phyloP scores from a whole-genome alignment of 1,140 invertebrate species.

The Trichonephila clavata region DNA sequence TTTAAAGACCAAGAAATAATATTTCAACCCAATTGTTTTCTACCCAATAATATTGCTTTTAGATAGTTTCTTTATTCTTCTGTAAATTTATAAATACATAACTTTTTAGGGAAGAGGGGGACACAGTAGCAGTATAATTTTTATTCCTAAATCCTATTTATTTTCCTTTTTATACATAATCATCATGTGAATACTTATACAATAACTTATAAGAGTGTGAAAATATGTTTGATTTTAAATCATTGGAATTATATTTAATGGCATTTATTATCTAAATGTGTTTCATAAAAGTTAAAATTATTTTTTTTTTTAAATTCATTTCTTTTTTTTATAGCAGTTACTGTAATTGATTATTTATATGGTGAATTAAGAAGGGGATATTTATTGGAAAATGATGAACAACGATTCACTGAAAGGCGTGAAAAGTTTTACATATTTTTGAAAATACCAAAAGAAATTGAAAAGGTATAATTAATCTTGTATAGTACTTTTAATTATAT shows the following conservation, averaged over 20 bases:
- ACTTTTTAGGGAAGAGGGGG: too few relatives aligned
- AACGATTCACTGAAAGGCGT: slow-evolving; percentile 93
- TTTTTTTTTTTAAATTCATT: background rate
- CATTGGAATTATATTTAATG: background rate
- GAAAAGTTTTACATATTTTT: slow-evolving; percentile 99
- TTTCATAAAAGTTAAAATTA: background rate
- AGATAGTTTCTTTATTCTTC: too few relatives aligned
- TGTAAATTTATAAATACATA: too few relatives aligned
- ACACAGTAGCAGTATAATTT: too few relatives aligned
- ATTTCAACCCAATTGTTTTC: too few relatives aligned
- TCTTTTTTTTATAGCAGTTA: slow-evolving; percentile 61
- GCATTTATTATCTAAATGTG: background rate
- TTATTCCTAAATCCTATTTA: too few relatives aligned
- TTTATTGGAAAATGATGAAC: slow-evolving; percentile 95
- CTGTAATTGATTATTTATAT: slow-evolving; percentile 86
- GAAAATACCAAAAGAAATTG: slow-evolving; percentile 94
- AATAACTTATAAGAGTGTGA: too few relatives aligned
- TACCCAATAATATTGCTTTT: too few relatives aligned
- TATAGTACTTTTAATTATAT: background rate
- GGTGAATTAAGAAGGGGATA: slow-evolving; percentile 95
- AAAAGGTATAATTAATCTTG: slow-evolving; percentile 80
- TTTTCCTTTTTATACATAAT: too few relatives aligned
- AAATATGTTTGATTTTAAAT: too few relatives aligned
- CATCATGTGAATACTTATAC: too few relatives aligned
- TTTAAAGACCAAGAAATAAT: too few relatives aligned